These are phyloP conservation scores for Ornithorhynchus anatinus DNA, from an alignment of 2,113 vertebrate genomes.

Conservation along the genomic window DNA sequence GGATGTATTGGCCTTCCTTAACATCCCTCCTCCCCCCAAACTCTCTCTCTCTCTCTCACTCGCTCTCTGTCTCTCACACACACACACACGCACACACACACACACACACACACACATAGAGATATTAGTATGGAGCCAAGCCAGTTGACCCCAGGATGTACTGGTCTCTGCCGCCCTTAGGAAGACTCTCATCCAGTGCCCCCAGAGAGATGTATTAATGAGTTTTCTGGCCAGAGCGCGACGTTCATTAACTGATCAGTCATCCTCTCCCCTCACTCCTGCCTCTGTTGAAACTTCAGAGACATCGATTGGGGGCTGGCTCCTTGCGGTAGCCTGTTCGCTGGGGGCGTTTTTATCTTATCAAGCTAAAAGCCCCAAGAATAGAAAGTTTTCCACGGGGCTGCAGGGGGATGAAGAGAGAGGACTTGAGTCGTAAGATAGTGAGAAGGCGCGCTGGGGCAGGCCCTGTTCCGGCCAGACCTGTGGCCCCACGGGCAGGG, in stretches of 20 bases:
- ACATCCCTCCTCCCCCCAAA: no score
- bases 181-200: constrained; percentile 8
- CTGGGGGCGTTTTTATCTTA: constrained; percentile 78
- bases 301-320: constrained; percentile 43
- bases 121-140: no score
- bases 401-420: constrained; percentile 35
- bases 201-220: constrained; percentile 37
- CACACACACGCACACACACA: no score
- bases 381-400: constrained; percentile 81
- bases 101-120: no score
- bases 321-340: constrained; percentile 57
- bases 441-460: neutral
- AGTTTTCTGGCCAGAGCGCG: neutral
- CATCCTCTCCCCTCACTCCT: no score
- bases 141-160: no score
- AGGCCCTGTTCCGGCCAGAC: neutral
- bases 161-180: no score
- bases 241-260: constrained; percentile 9
- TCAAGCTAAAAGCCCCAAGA: constrained; percentile 82
- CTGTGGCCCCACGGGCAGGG: neutral
- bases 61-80: no score
- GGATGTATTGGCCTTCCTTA: no score
- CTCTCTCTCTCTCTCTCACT: no score
- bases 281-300: constrained; percentile 18
- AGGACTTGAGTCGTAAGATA: constrained; percentile 41